Evolutionary conservation across 2,888 invertebrate species (phyloP), one percentile per base, ranked within the genome.

Genomic region (Chironomus riparius): DNA sequence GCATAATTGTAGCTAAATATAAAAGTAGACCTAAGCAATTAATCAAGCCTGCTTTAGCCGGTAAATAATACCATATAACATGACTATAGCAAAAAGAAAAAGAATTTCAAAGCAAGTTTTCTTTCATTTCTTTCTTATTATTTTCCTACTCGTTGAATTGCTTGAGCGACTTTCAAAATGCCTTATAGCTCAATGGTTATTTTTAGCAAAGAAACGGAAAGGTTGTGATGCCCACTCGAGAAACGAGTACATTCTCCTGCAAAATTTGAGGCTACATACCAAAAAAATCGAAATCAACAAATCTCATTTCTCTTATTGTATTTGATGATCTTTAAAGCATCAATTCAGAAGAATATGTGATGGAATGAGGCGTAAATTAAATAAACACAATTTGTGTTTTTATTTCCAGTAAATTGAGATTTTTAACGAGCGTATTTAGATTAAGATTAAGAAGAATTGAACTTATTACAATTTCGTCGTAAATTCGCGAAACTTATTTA

Each of bases 91-190:
- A 10, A 38, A 28, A 38, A 38, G n/a, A 56, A 56, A 6, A 56
- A 56, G 56, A 56, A 56, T 56, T 56, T 56, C 56, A 56, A 56
- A 56, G n/a, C 56, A 56, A 56, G 56, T 56, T 56, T 56, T 56
- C n/a, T 56, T 56, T 56, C 15, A 56, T 15, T 56, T 56, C 15
- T 56, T 38, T 15, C 56, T 56, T 18, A 2, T n/a, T 21, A 18
- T 65, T 65, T 21, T 18, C 24, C 24, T 65, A 38, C 65, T 56
- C 18, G 7, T 15, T 56, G 21, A 65, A 65, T 21, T 21, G 65
- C 65, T 24, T 65, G 65, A 65, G 65, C 65, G 65, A 65, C 65
- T 65, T 65, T 65, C 22, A 65, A 65, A 65, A 24, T 22, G 22
- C 65, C 24, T 65, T 65, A 24, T 13, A 24, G 65, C 22, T 21